Percentiles rank a stretch among this genome's conserved stretches.
Evolutionary conservation across 2,888 invertebrate genomes (phyloP).

Genomic region (Itoplectis maculator): DNA sequence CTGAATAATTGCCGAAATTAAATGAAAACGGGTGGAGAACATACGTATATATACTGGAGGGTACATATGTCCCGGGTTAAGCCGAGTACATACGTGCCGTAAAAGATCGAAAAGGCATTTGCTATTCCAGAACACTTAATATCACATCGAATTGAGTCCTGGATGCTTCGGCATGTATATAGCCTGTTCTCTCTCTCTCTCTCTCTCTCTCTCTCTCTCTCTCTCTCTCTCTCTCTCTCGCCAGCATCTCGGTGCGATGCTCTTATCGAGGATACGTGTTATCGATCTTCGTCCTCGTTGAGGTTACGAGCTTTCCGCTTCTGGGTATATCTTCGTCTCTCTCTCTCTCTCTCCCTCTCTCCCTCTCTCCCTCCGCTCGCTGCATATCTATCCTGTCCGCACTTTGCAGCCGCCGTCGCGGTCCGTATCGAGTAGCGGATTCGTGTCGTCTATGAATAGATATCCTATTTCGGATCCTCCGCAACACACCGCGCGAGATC

Average conservation of each 20-base stretch:
- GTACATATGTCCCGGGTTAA: not conserved
- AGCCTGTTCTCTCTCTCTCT: not conserved
- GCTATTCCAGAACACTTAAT: slow-evolving; percentile 15
- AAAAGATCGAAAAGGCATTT: slow-evolving; percentile 7
- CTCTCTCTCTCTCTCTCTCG: slow-evolving; percentile 11
- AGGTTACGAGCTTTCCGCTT: slow-evolving; percentile 40
- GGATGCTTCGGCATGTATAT: not conserved
- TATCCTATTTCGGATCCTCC: slow-evolving; percentile 73
- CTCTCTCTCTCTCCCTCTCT: slow-evolving; percentile 5
- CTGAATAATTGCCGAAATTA: not conserved
- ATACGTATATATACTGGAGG: not conserved
- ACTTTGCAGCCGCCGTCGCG: slow-evolving; percentile 59
- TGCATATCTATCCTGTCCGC: slow-evolving; percentile 50
- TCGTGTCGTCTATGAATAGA: slow-evolving; percentile 74
- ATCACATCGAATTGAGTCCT: slow-evolving; percentile 1
- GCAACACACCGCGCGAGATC: slow-evolving; percentile 55
- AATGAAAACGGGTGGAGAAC: too few relatives aligned
- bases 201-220: too few relatives aligned
- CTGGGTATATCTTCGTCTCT: slow-evolving; percentile 4
- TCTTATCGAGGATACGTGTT: slow-evolving; percentile 45
- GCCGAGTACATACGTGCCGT: not conserved
- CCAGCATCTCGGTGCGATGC: not conserved
- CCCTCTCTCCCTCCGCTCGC: slow-evolving; percentile 17
- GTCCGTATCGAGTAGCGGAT: slow-evolving; percentile 70
- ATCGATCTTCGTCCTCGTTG: slow-evolving; percentile 63